Evolutionary conservation across 2,888 invertebrate species (phyloP).

Genomic region (Heliconius charithonia): DNA sequence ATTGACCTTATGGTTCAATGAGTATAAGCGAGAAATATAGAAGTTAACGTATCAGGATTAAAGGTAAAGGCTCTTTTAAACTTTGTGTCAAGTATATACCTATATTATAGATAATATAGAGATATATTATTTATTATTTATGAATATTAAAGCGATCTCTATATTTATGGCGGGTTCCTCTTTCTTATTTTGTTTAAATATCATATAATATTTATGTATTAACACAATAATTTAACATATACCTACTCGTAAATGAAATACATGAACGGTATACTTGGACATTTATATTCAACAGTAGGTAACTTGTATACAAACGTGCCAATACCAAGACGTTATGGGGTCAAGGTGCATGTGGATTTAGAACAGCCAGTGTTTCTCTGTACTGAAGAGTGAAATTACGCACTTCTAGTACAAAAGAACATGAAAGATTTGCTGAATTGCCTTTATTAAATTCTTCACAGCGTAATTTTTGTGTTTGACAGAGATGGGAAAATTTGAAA

Average conservation of each 20-base stretch:
- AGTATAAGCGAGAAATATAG: background rate
- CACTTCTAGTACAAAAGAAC: conserved; percentile 2
- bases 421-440: background rate
- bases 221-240: no score
- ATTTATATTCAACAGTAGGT: conserved; percentile 18
- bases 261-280: background rate
- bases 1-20: background rate
- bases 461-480: background rate
- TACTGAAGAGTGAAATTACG: conserved; percentile 1
- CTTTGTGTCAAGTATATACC: background rate
- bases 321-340: conserved; percentile 48
- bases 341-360: conserved; percentile 51
- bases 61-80: background rate
- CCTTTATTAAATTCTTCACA: conserved; percentile 6
- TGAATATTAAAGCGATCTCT: no score
- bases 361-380: conserved; percentile 36
- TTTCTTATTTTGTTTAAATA: no score
- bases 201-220: no score
- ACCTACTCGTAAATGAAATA: background rate
- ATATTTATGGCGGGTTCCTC: no score
- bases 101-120: background rate
- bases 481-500: background rate
- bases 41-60: background rate
- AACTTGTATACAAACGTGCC: conserved; percentile 37
- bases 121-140: background rate